Base-by-base conservation (phyloP, 2,888 invertebrate genomes). In the Petrophora chlorosata region DNA sequence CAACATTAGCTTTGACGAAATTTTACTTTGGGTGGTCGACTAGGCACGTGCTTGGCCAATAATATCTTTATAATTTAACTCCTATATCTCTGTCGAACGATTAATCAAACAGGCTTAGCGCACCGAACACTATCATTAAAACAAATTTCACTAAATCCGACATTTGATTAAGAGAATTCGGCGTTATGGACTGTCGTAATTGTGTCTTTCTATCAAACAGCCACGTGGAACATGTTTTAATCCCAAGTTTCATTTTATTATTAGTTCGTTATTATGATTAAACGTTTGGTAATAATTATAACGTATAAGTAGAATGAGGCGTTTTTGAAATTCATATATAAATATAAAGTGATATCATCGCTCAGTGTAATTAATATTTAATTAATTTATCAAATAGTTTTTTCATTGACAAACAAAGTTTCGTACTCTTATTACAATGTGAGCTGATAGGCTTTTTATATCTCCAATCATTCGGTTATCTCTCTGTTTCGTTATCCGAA, bases 81-180 rank as follows among this genome's bases (percentile, higher is more conserved):
- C 74, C 72, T 62, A 69, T 73, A 71, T 62, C 67, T 71, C 67
- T 73, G 73, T 63, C 70, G 62, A 57, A 65, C 73, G 57, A 88
- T 89, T 82, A 82, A 86, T 89, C 85, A 87, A 66, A 59, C 48
- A 53, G 75, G 82, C 80, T 88, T 86, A 87, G 71, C 76, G 71
- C 74, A 61, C 70, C 73, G 71, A 77, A 75, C 73, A 73, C 79
- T 81, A 82, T 85, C 79, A 85, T 85, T 86, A 85, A 75, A 82
- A 73, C 69, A 76, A 83, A 85, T 84, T 81, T 84, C 73, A 79
- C 82, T 77, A 86, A 86, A 88, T 88, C 89, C 73, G 87, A 89
- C 87, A 61, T 85, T 85, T 85, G 85, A 87, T 85, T 86, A 84
- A 88, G 82, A 83, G 80, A 83, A 82, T 50, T 43, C 49, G 43